These are phyloP conservation scores for Toxotes chatareus DNA, from an alignment of 2,113 vertebrate genomes.

Conservation along the genomic window DNA sequence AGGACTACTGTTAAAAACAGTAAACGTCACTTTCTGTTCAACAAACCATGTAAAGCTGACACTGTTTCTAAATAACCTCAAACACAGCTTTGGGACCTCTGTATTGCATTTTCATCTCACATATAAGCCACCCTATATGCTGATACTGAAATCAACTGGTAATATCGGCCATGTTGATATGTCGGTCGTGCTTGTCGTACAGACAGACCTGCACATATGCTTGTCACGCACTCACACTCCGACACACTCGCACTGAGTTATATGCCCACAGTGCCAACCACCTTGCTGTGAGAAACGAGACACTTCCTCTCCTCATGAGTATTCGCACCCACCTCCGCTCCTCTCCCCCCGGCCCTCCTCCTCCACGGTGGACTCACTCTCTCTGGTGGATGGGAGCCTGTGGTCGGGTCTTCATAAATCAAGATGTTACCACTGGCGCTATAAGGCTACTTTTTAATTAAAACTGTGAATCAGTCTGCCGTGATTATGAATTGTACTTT, in stretches of 20 bases:
- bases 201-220: constrained; percentile 34
- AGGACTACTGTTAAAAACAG: background rate
- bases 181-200: background rate
- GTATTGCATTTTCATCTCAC: background rate
- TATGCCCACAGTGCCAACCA: constrained; percentile 42
- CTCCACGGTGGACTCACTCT: constrained; percentile 51
- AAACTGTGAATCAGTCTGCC: constrained; percentile 81
- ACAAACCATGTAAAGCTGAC: too few species aligned
- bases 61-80: background rate
- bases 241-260: constrained; percentile 36
- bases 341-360: constrained; percentile 1
- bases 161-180: background rate
- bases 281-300: constrained; percentile 55
- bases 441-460: constrained; percentile 84
- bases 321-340: constrained; percentile 13
- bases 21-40: background rate
- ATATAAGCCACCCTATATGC: background rate
- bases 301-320: constrained; percentile 35
- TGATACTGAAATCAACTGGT: background rate
- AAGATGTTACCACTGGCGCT: constrained; percentile 74
- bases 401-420: constrained; percentile 76
- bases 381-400: constrained; percentile 65
- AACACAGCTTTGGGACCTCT: background rate
- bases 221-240: background rate
- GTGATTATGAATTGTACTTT: constrained; percentile 83